These are phyloP conservation scores for Eurytemora carolleeae DNA, from an alignment of 1,140 invertebrate species.

Conservation along the genomic window DNA sequence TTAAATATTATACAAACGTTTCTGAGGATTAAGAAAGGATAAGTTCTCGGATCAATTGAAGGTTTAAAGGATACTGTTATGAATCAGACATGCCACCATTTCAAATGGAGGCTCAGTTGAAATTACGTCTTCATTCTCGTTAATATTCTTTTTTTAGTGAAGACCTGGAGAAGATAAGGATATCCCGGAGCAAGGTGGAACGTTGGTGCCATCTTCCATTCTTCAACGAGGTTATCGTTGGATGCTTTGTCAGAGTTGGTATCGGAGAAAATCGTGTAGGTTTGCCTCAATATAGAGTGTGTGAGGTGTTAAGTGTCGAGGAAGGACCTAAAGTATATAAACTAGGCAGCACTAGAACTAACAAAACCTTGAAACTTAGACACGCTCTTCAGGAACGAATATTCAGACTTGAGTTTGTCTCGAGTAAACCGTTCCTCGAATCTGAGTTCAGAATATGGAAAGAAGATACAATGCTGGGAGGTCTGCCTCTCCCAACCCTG, in stretches of 20 bases:
- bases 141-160: background rate
- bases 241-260: constrained; percentile 64
- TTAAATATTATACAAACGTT: too few species aligned
- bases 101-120: too few species aligned
- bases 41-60: too few species aligned
- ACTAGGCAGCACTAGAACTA: constrained; percentile 70
- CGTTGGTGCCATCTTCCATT: constrained; percentile 87
- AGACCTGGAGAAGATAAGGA: constrained; percentile 24
- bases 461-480: constrained; percentile 51
- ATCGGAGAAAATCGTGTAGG: constrained; percentile 59
- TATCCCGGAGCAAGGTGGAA: constrained; percentile 81
- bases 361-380: constrained; percentile 36
- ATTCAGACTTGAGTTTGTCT: constrained; percentile 90
- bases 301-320: constrained; percentile 79
- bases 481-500: constrained; percentile 50
- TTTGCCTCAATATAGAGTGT: constrained; percentile 34
- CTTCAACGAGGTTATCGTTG: constrained; percentile 66
- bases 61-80: too few species aligned
- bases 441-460: constrained; percentile 85
- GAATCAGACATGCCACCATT: too few species aligned
- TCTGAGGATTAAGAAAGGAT: too few species aligned
- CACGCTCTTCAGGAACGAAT: constrained; percentile 65
- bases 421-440: constrained; percentile 83
- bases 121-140: too few species aligned
- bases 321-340: constrained; percentile 89